phyloP scores from a whole-genome alignment of 2,888 invertebrate species.

The Calliopum simillimum region DNA sequence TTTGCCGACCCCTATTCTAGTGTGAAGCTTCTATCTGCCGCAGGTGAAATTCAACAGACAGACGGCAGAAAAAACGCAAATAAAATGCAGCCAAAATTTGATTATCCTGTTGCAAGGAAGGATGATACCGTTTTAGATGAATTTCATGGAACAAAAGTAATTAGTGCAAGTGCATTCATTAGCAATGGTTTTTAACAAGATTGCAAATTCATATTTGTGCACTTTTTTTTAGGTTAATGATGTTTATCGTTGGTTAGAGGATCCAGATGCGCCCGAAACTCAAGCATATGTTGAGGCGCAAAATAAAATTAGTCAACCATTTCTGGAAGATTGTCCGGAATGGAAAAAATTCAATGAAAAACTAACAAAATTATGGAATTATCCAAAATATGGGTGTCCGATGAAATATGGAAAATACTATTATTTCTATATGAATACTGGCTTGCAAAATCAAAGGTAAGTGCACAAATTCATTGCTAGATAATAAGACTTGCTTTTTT shows the following conservation, averaged over 20 bases:
- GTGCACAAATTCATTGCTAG: no score
- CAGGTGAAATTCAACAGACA: slow-evolving; percentile 5
- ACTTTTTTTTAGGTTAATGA: slow-evolving; percentile 68
- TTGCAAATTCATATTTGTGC: no score
- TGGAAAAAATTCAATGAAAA: slow-evolving; percentile 80
- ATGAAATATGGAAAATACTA: slow-evolving; percentile 81
- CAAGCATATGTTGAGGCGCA: slow-evolving; percentile 90
- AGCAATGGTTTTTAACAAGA: slow-evolving; percentile 25
- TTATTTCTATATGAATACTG: slow-evolving; percentile 93
- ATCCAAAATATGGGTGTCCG: slow-evolving; percentile 94
- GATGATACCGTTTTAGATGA: slow-evolving; percentile 83
- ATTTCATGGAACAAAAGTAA: slow-evolving; percentile 79
- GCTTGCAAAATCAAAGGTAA: slow-evolving; percentile 95
- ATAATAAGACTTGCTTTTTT: no score
- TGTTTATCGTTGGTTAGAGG: slow-evolving; percentile 96
- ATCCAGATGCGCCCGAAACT: slow-evolving; percentile 93
- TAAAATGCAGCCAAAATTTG: slow-evolving; percentile 43
- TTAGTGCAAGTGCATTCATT: neutral
- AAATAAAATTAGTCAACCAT: slow-evolving; percentile 89
- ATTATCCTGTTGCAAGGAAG: slow-evolving; percentile 82
- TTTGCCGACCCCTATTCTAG: no score
- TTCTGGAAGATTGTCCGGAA: slow-evolving; percentile 80
- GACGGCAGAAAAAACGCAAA: neutral
- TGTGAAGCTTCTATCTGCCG: neutral
- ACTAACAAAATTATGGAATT: slow-evolving; percentile 93